Evolutionary conservation across 1,140 invertebrate genomes (phyloP).

Genomic region (Drosophila repletoides): DNA sequence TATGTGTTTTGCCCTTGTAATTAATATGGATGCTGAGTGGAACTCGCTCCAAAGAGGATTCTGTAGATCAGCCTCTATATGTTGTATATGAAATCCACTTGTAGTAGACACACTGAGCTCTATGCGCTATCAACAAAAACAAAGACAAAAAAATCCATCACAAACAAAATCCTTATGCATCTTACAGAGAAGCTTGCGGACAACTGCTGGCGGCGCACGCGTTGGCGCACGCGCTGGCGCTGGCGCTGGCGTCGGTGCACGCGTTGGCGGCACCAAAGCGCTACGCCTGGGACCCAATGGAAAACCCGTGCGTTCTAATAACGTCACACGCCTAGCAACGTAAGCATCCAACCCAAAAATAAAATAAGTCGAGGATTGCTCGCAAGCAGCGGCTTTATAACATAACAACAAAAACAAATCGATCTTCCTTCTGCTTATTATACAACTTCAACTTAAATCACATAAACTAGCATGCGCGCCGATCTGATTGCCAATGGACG

Average conservation of each 20-base stretch:
- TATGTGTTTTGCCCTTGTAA: constrained; percentile 61
- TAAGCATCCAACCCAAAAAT: constrained; percentile 68
- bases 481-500: constrained; percentile 59
- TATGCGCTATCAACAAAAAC: constrained; percentile 31
- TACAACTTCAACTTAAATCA: constrained; percentile 41
- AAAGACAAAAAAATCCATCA: constrained; percentile 61
- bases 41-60: too few relatives aligned
- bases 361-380: constrained; percentile 20
- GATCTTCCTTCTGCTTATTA: constrained; percentile 59
- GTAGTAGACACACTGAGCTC: constrained; percentile 46
- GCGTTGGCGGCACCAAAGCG: constrained; percentile 58
- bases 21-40: too few relatives aligned
- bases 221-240: constrained; percentile 41
- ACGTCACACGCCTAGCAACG: constrained; percentile 76
- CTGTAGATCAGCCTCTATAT: neutral
- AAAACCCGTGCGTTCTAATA: constrained; percentile 66
- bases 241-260: constrained; percentile 24
- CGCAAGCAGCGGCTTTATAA: neutral
- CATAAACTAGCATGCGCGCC: constrained; percentile 73
- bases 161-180: constrained; percentile 77
- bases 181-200: constrained; percentile 82
- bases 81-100: constrained; percentile 16
- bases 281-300: constrained; percentile 73
- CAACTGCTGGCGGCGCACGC: constrained; percentile 29
- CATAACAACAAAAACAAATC: neutral